phyloP scores from a whole-genome alignment of 2,888 invertebrate genomes.

The Synanthedon formicaeformis region DNA sequence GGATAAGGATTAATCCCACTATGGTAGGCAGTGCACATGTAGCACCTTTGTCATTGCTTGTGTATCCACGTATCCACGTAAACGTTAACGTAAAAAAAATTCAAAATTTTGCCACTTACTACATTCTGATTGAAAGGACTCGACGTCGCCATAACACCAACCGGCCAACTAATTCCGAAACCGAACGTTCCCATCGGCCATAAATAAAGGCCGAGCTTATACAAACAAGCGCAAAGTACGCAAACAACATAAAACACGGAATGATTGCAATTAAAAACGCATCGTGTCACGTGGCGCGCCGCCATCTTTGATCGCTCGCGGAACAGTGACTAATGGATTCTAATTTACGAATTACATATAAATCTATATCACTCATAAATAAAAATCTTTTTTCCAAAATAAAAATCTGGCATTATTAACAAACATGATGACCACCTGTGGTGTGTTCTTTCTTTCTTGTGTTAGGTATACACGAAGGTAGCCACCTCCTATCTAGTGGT shows the following conservation, averaged over 20 bases:
- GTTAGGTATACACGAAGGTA: no score
- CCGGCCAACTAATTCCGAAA: constrained; percentile 17
- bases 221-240: constrained; percentile 8
- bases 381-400: no score
- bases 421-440: no score
- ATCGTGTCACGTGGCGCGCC: constrained; percentile 53
- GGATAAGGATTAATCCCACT: no score
- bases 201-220: constrained; percentile 52
- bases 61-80: no score
- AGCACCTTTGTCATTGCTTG: no score
- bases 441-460: no score
- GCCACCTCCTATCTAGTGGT: no score
- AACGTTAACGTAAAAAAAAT: no score
- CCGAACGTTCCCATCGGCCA: constrained; percentile 51
- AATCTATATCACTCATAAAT: background rate
- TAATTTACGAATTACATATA: background rate
- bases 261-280: constrained; percentile 71
- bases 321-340: constrained; percentile 20
- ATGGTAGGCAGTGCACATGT: no score
- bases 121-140: background rate
- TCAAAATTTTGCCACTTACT: background rate
- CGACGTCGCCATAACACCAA: background rate
- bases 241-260: constrained; percentile 69
- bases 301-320: constrained; percentile 44
- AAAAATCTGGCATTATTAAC: no score